These are phyloP conservation scores for Drosophila histrio DNA, from an alignment of 2,888 invertebrate genomes.

Conservation along the genomic window DNA sequence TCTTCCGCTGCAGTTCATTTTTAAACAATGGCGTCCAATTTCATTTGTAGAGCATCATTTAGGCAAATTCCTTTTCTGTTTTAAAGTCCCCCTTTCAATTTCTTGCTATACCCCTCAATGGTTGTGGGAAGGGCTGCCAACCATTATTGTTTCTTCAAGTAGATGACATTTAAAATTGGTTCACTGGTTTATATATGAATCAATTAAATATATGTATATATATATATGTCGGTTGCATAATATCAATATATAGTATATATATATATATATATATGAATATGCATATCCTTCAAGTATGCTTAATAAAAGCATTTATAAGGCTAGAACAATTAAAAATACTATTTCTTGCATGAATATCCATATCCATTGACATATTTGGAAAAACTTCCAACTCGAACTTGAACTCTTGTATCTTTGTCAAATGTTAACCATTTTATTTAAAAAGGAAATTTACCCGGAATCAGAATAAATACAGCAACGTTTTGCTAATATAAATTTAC, in stretches of 20 bases:
- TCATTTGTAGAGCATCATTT: constrained; percentile 26
- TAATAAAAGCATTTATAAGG: no score
- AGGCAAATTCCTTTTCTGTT: constrained; percentile 9
- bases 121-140: not conserved
- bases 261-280: not conserved
- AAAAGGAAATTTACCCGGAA: no score
- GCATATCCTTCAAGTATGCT: no score
- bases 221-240: no score
- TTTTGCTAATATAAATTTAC: no score
- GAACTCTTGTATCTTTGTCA: no score
- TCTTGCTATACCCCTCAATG: not conserved
- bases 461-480: no score
- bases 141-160: not conserved
- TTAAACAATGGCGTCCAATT: constrained; percentile 66
- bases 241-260: not conserved
- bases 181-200: not conserved
- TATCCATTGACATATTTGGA: no score
- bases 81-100: constrained; percentile 14
- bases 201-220: not conserved
- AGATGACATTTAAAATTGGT: not conserved
- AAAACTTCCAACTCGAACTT: no score
- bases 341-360: no score
- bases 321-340: no score
- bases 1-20: constrained; percentile 46
- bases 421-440: no score